phyloP scores from a whole-genome alignment of 2,113 vertebrate species.

The Tragelaphus buxtoni region DNA sequence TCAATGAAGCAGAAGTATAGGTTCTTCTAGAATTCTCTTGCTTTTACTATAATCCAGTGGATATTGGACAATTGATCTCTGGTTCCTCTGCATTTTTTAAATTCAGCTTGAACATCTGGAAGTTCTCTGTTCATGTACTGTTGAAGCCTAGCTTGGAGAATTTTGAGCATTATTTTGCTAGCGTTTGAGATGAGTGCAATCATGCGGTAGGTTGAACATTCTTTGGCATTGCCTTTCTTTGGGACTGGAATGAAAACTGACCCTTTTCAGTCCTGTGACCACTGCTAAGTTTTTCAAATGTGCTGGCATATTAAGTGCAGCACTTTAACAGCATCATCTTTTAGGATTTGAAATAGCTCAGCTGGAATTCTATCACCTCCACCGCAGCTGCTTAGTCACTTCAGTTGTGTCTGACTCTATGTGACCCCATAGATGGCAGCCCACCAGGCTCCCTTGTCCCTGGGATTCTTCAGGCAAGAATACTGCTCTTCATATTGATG shows the following conservation, averaged over 20 bases:
- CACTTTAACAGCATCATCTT: not conserved
- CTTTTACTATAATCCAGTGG: not conserved
- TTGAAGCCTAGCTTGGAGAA: not conserved
- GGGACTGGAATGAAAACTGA: not conserved
- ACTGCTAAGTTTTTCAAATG: not conserved
- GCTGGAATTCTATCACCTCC: not conserved
- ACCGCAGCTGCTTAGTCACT: too few relatives aligned
- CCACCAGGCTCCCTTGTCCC: too few relatives aligned
- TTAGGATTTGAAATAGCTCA: not conserved
- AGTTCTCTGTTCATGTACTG: not conserved
- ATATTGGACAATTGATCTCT: not conserved
- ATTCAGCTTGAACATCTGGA: not conserved
- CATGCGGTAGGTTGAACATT: not conserved
- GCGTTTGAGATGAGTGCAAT: not conserved
- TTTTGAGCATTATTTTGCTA: not conserved
- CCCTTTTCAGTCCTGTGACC: not conserved
- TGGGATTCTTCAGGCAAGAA: too few relatives aligned
- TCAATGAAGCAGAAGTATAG: not conserved
- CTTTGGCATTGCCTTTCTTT: not conserved
- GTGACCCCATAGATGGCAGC: too few relatives aligned
- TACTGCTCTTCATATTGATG: not conserved
- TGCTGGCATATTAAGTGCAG: not conserved
- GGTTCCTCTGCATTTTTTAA: not conserved
- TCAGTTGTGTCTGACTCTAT: too few relatives aligned
- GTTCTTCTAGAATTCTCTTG: not conserved